A percentile compares a stretch with the other conserved stretches of the same genome.
phyloP scores from a whole-genome alignment of 2,797 vertebrate genomes.

The Luscinia megarhynchos region DNA sequence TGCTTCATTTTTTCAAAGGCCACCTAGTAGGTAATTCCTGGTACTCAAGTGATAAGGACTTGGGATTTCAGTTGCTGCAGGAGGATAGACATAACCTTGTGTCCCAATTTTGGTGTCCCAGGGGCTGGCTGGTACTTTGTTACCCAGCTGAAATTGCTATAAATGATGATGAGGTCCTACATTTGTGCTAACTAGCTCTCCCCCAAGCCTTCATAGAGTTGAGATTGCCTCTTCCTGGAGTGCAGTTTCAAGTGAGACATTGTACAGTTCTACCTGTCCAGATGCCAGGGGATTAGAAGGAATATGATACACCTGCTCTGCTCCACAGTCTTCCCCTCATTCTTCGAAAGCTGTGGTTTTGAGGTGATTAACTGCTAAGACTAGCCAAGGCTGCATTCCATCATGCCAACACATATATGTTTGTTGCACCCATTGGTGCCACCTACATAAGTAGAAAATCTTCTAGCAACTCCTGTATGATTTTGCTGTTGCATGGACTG shows the following conservation, averaged over 20 bases:
- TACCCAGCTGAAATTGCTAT: neutral
- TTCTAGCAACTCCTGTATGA: neutral
- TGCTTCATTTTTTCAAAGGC: neutral
- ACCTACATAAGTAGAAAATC: neutral
- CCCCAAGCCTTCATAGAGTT: neutral
- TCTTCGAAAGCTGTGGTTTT: neutral
- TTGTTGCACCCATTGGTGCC: neutral
- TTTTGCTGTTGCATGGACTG: neutral
- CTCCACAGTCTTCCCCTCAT: neutral
- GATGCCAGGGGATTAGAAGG: neutral
- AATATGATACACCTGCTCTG: rapidly evolving
- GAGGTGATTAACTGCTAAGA: neutral
- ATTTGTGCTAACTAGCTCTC: neutral
- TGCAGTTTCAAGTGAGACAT: neutral
- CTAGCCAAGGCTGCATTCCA: neutral
- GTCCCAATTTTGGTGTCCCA: neutral
- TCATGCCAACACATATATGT: neutral
- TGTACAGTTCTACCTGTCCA: neutral
- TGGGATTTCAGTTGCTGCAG: neutral
- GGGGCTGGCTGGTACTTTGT: neutral
- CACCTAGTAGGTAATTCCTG: neutral
- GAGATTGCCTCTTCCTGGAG: neutral
- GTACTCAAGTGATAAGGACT: neutral
- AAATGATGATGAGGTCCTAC: neutral
- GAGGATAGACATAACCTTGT: neutral